Evolutionary conservation across 2,888 invertebrate genomes (phyloP).

Genomic region (Prosapia bicincta): DNA sequence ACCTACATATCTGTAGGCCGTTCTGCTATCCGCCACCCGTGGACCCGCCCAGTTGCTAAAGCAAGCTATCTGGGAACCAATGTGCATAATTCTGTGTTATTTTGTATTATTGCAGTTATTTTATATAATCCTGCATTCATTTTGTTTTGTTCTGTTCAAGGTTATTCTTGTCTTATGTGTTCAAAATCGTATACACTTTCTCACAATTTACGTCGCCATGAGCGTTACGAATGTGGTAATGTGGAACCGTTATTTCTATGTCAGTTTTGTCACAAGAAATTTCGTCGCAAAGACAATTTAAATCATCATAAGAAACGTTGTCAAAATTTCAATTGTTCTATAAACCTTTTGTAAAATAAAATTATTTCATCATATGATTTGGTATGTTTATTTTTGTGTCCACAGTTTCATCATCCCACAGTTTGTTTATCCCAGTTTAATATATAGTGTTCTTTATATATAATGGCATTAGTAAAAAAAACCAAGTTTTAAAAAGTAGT

Average conservation of each 20-base stretch:
- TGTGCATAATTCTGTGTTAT: no score
- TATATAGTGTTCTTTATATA: no score
- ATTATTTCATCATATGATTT: neutral
- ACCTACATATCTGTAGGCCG: no score
- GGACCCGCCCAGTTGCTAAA: no score
- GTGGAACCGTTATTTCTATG: slow-evolving; percentile 11
- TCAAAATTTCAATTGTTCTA: neutral
- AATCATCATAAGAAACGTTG: slow-evolving; percentile 2
- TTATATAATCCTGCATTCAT: neutral
- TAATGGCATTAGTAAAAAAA: no score
- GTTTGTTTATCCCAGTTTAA: no score
- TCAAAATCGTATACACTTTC: slow-evolving; percentile 8
- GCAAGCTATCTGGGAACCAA: no score
- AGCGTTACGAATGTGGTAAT: slow-evolving; percentile 18
- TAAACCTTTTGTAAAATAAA: neutral
- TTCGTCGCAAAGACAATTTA: slow-evolving; percentile 19
- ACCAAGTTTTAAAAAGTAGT: no score
- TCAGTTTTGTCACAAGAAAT: slow-evolving; percentile 7
- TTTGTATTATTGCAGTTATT: no score
- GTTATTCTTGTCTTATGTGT: slow-evolving; percentile 16
- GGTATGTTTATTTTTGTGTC: no score
- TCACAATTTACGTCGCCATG: slow-evolving; percentile 20
- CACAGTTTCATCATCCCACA: no score
- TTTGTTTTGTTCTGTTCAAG: neutral
- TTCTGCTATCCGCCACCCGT: no score